Percentiles rank a stretch among this genome's conserved stretches.
Evolutionary conservation across 2,888 invertebrate genomes (phyloP).

Genomic region (Agrochola lychnidis): DNA sequence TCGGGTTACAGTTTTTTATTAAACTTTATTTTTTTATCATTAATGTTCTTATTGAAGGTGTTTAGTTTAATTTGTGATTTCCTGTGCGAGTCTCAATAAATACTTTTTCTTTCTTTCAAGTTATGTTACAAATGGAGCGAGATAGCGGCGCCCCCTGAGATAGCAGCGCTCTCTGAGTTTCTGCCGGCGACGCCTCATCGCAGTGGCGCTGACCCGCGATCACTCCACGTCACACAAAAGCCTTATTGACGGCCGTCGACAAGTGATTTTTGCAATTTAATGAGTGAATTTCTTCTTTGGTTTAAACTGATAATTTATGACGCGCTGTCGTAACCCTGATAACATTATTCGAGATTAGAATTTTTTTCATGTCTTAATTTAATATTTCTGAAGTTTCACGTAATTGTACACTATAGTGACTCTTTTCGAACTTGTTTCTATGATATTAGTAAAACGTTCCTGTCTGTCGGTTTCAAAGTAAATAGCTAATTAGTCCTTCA

Average conservation of each 20-base stretch:
- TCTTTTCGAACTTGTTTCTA: background rate
- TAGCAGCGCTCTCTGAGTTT: background rate
- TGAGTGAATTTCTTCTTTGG: conserved; percentile 15
- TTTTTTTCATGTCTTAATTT: background rate
- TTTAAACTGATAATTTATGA: conserved; percentile 25
- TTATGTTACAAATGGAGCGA: conserved; percentile 1
- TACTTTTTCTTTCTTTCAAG: too few relatives aligned
- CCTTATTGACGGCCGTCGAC: conserved; percentile 39
- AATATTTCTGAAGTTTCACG: background rate
- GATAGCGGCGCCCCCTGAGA: background rate
- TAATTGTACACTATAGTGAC: background rate
- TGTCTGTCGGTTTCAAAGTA: too few relatives aligned
- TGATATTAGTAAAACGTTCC: background rate
- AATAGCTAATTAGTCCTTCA: background rate
- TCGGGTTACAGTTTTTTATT: too few relatives aligned
- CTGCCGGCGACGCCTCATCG: background rate
- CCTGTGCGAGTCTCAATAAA: too few relatives aligned
- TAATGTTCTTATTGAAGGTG: too few relatives aligned
- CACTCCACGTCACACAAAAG: conserved; percentile 35
- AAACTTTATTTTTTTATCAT: too few relatives aligned
- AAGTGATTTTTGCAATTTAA: conserved; percentile 44
- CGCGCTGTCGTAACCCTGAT: background rate
- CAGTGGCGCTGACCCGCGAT: conserved; percentile 2
- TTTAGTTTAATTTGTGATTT: too few relatives aligned
- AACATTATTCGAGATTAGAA: background rate